A percentile compares a stretch with the other conserved stretches of the same genome.
phyloP scores from a whole-genome alignment of 2,888 invertebrate species.

The Campopleginae sp. region DNA sequence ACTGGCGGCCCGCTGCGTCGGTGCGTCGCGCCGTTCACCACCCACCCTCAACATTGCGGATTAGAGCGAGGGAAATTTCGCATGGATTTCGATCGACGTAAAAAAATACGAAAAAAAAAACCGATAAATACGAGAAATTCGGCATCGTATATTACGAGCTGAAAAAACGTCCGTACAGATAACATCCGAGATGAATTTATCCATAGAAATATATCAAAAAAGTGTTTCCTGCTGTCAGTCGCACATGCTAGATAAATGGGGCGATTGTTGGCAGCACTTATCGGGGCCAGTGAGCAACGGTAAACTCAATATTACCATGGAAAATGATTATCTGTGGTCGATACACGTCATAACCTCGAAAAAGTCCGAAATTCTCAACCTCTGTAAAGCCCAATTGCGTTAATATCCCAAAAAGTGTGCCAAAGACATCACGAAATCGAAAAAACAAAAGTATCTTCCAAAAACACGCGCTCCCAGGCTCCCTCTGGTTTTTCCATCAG shows the following conservation, averaged over 20 bases:
- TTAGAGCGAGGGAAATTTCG: slow-evolving; percentile 42
- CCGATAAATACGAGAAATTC: no score
- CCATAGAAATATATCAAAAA: background rate
- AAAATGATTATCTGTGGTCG: slow-evolving; percentile 30
- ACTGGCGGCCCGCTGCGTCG: slow-evolving; percentile 69
- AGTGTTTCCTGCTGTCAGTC: slow-evolving; percentile 48
- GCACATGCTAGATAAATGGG: slow-evolving; percentile 23
- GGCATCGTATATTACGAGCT: background rate
- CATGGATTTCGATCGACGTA: background rate
- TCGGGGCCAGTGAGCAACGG: slow-evolving; percentile 13
- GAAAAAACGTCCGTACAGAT: background rate
- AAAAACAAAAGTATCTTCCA: background rate
- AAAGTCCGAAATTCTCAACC: background rate
- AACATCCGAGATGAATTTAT: background rate
- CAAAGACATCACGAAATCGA: background rate
- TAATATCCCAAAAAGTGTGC: background rate
- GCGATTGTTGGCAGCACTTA: slow-evolving; percentile 21
- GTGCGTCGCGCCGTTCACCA: slow-evolving; percentile 63
- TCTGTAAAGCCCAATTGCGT: background rate
- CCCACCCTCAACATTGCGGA: slow-evolving; percentile 46
- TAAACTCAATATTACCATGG: background rate
- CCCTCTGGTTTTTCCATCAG: background rate
- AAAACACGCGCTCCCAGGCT: background rate
- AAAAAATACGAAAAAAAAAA: background rate
- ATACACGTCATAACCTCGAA: slow-evolving; percentile 33